Conservation (phyloP, 2,888 invertebrate species). For the Isoperla grammatica region DNA sequence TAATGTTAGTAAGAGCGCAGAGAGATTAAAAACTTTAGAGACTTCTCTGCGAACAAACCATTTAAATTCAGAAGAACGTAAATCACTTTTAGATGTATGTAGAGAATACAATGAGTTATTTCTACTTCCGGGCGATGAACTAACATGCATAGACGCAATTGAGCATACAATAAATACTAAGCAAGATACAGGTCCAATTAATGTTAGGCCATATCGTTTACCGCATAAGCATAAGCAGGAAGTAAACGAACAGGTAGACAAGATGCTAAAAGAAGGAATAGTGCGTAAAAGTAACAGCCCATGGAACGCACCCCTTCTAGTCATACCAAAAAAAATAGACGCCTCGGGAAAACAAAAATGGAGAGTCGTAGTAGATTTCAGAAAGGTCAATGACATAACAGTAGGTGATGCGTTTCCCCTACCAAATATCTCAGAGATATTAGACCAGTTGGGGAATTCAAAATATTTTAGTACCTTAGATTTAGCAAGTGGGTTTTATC, state of each 20-base stretch:
- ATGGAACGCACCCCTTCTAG: constrained; percentile 11
- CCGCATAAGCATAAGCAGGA: constrained; percentile 37
- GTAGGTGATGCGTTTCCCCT: constrained; percentile 2
- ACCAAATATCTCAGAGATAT: constrained; percentile 9
- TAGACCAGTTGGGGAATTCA: constrained; percentile 1
- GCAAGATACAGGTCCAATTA: constrained; percentile 32
- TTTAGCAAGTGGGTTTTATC: constrained; percentile 3
- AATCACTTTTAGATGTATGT: not conserved
- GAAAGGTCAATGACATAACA: constrained; percentile 7
- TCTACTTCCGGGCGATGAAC: constrained; percentile 36
- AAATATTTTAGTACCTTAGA: constrained; percentile 10
- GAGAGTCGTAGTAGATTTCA: constrained; percentile 1
- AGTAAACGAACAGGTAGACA: constrained; percentile 35
- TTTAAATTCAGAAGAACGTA: constrained; percentile 36
- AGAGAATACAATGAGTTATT: constrained; percentile 35
- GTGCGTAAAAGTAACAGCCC: constrained; percentile 31
- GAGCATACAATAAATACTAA: constrained; percentile 38
- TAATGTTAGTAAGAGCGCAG: constrained; percentile 32
- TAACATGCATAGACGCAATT: constrained; percentile 35
- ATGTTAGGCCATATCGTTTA: constrained; percentile 35
- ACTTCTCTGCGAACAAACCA: constrained; percentile 30
- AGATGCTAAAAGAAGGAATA: constrained; percentile 36
- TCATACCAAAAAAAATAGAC: constrained; percentile 6
- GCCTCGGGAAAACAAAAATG: not conserved
- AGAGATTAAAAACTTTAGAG: constrained; percentile 19